These are phyloP conservation scores for Diachasmimorpha longicaudata DNA, from an alignment of 1,140 invertebrate genomes.

Conservation along the genomic window DNA sequence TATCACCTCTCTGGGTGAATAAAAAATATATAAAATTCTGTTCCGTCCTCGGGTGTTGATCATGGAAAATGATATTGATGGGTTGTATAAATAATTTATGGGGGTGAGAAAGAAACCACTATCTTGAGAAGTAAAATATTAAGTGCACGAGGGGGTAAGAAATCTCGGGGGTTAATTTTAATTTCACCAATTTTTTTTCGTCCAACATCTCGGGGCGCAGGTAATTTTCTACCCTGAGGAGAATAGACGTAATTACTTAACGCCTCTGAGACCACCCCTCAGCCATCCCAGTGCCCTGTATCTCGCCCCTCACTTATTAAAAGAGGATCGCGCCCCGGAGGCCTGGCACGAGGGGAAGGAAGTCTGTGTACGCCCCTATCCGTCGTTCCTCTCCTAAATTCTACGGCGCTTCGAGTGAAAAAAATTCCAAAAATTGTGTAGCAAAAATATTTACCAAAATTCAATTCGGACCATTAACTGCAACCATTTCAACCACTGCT, in stretches of 20 bases:
- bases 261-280: constrained; percentile 50
- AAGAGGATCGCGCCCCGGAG: constrained; percentile 58
- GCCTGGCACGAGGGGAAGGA: constrained; percentile 35
- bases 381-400: not conserved
- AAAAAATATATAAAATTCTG: constrained; percentile 4
- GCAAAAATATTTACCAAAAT: no score
- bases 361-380: constrained; percentile 28
- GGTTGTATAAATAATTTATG: not conserved
- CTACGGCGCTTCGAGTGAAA: not conserved
- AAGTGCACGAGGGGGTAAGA: not conserved
- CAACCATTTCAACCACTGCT: no score
- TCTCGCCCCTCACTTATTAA: constrained; percentile 53
- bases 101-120: not conserved
- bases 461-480: no score
- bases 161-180: constrained; percentile 56
- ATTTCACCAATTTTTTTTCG: constrained; percentile 63
- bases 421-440: not conserved
- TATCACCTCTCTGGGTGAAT: not conserved
- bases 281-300: not conserved
- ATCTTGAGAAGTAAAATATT: not conserved
- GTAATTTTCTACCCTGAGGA: constrained; percentile 60
- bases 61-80: constrained; percentile 3
- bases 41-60: not conserved
- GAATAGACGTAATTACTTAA: constrained; percentile 65
- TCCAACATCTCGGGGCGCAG: constrained; percentile 32